Conservation (phyloP, 1,140 invertebrate genomes). For the Apocrypta bakeri region DNA sequence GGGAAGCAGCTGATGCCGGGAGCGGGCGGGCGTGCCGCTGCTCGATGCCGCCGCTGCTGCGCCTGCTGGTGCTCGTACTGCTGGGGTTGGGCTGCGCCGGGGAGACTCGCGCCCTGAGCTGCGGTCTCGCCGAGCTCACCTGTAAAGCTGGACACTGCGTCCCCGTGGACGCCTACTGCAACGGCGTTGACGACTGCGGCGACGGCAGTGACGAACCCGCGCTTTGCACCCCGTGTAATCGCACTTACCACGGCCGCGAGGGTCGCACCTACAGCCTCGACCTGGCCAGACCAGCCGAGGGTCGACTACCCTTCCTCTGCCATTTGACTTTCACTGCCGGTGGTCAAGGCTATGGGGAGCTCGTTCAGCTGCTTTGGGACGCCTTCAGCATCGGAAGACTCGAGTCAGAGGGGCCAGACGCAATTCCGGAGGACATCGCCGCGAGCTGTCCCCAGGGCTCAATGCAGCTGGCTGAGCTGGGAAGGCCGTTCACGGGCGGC, state of each 20-base stretch:
- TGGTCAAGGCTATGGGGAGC: slow-evolving; percentile 87
- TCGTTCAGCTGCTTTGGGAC: slow-evolving; percentile 89
- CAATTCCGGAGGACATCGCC: slow-evolving; percentile 75
- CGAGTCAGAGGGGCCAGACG: slow-evolving; percentile 75
- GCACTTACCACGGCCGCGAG: slow-evolving; percentile 91
- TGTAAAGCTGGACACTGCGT: slow-evolving; percentile 87
- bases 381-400: slow-evolving; percentile 87
- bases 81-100: background rate
- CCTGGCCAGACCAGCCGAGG: slow-evolving; percentile 79
- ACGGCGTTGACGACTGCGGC: slow-evolving; percentile 87
- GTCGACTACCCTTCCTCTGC: slow-evolving; percentile 87
- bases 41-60: slow-evolving; percentile 4
- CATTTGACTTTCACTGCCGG: slow-evolving; percentile 92
- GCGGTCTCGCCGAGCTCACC: slow-evolving; percentile 87
- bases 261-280: slow-evolving; percentile 87
- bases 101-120: slow-evolving; percentile 64
- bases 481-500: slow-evolving; percentile 86
- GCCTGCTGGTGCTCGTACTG: background rate
- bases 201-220: slow-evolving; percentile 89
- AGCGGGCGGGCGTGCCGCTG: slow-evolving; percentile 20
- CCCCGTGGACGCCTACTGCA: slow-evolving; percentile 89
- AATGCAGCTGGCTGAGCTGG: slow-evolving; percentile 87
- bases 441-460: slow-evolving; percentile 86
- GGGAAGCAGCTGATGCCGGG: slow-evolving; percentile 68
- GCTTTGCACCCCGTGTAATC: slow-evolving; percentile 89